Base-by-base conservation (phyloP, 2,797 vertebrate species). In the Podargus strigoides region DNA sequence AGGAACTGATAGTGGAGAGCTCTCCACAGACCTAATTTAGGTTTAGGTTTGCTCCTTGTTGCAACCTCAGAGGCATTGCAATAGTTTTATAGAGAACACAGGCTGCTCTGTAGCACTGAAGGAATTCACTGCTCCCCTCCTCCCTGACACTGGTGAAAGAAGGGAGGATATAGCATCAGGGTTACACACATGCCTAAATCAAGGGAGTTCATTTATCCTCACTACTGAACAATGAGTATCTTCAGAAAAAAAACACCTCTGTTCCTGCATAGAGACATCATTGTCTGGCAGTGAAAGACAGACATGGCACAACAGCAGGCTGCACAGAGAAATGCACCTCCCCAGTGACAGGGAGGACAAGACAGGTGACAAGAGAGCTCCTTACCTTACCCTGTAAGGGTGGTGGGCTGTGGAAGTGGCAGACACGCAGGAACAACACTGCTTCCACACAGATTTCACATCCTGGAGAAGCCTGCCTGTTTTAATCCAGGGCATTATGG, bases 391-490 rank as follows among this genome's bases (percentile, higher is more conserved):
- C 55, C 66, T 2, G 1, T 7, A 2, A 17, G n/a, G 64, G 26
- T 9, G 21, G 10, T 10, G 75, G 49, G 81, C 67, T 44, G 84
- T 9, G 37, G 60, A 63, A 69, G 70, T 67, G 26, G 73, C 93
- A 58, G 84, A 22, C 69, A 28, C 0, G 8, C 85, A 86, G 81
- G 70, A 73, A 46, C 22, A 9, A 7, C 64, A 24, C 86, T 37
- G 39, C 6, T 75, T 68, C 85, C 56, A 52, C 32, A 18, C 0
- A 0, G 64, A 67, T 80, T 68, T 44, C 0, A 0, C 1, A 27
- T 41, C 66, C 88, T 56, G 84, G 74, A 93, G 67, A 22, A 79
- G 50, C 66, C 82, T 64, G 66, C 39, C 88, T 42, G 39, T 2
- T 78, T 34, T 14, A 85, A 90, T 52, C 63, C 95, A 82, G 86